phyloP scores from a whole-genome alignment of 2,888 invertebrate species.

The Pantelozetes paolii region DNA sequence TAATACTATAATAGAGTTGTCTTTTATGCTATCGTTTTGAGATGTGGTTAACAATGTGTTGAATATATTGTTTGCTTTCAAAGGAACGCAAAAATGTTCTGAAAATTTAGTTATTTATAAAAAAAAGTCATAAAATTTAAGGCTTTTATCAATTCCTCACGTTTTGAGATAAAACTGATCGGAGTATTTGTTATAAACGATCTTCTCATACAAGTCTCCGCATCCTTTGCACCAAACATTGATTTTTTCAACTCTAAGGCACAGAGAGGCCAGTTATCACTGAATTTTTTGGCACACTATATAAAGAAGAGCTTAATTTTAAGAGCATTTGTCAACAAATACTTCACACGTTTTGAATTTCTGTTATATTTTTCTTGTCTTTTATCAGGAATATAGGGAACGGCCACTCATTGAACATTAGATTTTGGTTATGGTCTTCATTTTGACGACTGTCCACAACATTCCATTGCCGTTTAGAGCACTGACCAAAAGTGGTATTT shows the following conservation, averaged over 20 bases:
- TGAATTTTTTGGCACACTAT: neutral
- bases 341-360: slow-evolving; percentile 56
- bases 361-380: slow-evolving; percentile 56
- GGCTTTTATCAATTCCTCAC: neutral
- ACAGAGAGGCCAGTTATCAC: slow-evolving; percentile 65
- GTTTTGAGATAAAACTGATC: neutral
- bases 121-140: slow-evolving; percentile 25
- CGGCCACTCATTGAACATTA: slow-evolving; percentile 70
- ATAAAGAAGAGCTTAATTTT: neutral
- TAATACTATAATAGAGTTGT: slow-evolving; percentile 60
- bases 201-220: slow-evolving; percentile 74
- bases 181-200: neutral
- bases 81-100: slow-evolving; percentile 65
- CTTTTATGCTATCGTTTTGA: slow-evolving; percentile 43
- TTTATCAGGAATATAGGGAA: slow-evolving; percentile 79
- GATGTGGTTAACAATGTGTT: slow-evolving; percentile 60
- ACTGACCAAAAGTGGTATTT: slow-evolving; percentile 29
- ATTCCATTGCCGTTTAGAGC: slow-evolving; percentile 31
- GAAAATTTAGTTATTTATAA: slow-evolving; percentile 9
- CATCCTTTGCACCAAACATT: slow-evolving; percentile 84
- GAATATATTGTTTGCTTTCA: slow-evolving; percentile 71
- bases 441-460: neutral
- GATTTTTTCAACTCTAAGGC: slow-evolving; percentile 78
- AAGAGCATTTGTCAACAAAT: neutral
- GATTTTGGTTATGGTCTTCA: neutral